These are phyloP conservation scores for Chaunax sp. DNA, from an alignment of 2,797 vertebrate genomes.

Conservation along the genomic window DNA sequence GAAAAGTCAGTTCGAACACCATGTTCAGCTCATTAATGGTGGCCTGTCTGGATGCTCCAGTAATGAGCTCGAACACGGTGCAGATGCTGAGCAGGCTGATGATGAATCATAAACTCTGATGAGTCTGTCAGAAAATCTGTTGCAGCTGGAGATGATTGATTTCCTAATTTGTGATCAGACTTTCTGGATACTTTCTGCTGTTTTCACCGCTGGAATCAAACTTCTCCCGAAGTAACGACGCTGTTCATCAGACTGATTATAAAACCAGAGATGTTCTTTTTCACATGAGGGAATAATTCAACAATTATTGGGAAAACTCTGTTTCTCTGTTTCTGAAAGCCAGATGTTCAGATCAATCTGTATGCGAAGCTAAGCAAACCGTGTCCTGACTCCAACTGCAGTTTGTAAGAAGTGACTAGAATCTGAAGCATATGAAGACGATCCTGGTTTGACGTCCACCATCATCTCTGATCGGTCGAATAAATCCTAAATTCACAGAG, in stretches of 20 bases:
- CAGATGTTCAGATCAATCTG: too few species aligned
- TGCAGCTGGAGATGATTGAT: constrained; percentile 2
- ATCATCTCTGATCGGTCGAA: too few species aligned
- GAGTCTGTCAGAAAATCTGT: background rate
- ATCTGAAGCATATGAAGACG: too few species aligned
- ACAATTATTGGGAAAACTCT: too few species aligned
- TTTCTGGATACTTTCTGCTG: background rate
- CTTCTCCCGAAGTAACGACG: too few species aligned
- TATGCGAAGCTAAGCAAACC: too few species aligned
- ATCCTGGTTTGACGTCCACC: too few species aligned
- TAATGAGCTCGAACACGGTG: constrained; percentile 11
- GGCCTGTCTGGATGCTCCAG: constrained; percentile 1
- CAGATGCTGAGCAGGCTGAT: constrained; percentile 9
- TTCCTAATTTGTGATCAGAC: background rate
- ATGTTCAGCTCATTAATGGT: background rate
- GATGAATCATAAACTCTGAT: constrained; percentile 1
- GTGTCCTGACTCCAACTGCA: too few species aligned
- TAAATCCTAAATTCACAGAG: too few species aligned
- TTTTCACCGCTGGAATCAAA: background rate
- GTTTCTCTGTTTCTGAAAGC: too few species aligned
- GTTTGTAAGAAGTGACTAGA: too few species aligned
- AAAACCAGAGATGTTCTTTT: background rate
- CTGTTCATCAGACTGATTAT: background rate
- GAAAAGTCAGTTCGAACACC: background rate
- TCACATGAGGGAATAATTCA: background rate